Evolutionary conservation across 2,888 invertebrate genomes (phyloP).

Genomic region (Limnephilus marmoratus): DNA sequence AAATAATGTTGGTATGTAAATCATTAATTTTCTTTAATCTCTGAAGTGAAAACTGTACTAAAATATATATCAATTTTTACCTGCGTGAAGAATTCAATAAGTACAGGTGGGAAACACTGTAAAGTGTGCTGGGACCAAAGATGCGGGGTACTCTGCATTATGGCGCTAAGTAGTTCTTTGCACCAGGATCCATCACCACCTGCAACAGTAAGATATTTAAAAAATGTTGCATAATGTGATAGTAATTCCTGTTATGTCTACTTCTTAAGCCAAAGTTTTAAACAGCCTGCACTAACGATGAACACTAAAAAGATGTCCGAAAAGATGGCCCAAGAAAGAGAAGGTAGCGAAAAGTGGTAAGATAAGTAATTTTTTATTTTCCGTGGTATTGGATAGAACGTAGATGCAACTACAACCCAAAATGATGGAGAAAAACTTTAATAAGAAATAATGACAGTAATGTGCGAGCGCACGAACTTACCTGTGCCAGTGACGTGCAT

Average conservation of each 20-base stretch:
- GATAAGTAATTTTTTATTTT: background rate
- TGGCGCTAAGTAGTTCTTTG: slow-evolving; percentile 91
- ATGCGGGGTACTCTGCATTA: slow-evolving; percentile 96
- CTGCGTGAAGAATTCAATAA: slow-evolving; percentile 93
- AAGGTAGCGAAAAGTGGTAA: background rate
- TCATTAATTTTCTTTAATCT: background rate
- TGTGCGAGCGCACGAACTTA: background rate
- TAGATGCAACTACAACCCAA: background rate
- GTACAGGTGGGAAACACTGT: slow-evolving; percentile 92
- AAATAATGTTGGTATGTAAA: background rate
- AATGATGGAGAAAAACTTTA: background rate
- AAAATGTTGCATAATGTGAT: background rate
- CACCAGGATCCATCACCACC: slow-evolving; percentile 87
- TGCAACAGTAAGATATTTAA: slow-evolving; percentile 64
- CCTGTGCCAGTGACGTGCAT: slow-evolving; percentile 91
- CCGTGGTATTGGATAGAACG: background rate
- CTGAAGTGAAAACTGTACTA: background rate
- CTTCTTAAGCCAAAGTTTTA: too few species aligned
- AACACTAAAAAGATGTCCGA: too few species aligned
- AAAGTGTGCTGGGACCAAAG: slow-evolving; percentile 96
- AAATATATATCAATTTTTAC: slow-evolving; percentile 67
- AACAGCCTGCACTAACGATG: too few species aligned
- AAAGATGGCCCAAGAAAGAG: background rate
- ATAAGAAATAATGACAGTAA: background rate
- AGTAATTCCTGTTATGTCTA: too few species aligned